Conservation (phyloP, 2,113 vertebrate genomes). For the Cairina moschata region DNA sequence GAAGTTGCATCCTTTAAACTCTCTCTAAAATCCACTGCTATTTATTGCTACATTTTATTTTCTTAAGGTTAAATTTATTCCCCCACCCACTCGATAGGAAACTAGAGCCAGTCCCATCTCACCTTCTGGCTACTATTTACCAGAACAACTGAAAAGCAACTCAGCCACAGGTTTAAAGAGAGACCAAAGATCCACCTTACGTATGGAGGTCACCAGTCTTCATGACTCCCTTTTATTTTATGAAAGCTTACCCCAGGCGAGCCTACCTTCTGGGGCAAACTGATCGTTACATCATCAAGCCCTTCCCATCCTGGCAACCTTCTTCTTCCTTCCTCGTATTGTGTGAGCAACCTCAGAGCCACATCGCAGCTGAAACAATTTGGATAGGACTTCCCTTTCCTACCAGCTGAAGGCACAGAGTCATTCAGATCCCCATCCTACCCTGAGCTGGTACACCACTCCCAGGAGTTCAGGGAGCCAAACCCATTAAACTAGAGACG, state of each 20-base stretch:
- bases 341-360: slow-evolving; percentile 5
- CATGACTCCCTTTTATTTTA: neutral
- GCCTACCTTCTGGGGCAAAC: neutral
- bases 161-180: neutral
- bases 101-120: neutral
- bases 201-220: neutral
- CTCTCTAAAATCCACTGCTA: neutral
- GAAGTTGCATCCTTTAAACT: neutral
- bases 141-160: neutral
- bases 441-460: neutral
- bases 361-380: neutral
- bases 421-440: neutral
- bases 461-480: neutral
- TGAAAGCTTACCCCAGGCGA: neutral
- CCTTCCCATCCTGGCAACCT: neutral
- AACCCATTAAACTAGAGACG: neutral
- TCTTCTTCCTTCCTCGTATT: slow-evolving; percentile 60
- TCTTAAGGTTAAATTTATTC: neutral
- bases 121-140: neutral
- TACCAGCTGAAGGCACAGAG: neutral
- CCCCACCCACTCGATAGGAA: neutral
- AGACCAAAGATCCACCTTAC: neutral
- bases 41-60: neutral
- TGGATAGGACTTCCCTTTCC: slow-evolving; percentile 43
- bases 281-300: neutral